phyloP scores from a whole-genome alignment of 2,113 vertebrate genomes.

The Ageneiosus marmoratus region DNA sequence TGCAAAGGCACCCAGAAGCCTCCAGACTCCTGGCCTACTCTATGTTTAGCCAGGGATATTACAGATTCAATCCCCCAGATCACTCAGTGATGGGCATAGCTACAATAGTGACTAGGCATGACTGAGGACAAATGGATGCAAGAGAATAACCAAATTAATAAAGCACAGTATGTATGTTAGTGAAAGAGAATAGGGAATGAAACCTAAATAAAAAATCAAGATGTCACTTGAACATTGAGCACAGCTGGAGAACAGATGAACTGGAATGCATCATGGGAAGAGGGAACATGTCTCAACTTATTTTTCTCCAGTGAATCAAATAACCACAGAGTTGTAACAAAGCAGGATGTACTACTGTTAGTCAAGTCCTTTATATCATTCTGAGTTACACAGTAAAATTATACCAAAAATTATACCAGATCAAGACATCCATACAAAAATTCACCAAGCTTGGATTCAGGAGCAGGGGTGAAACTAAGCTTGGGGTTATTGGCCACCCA shows the following conservation, averaged over 20 bases:
- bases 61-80: not conserved
- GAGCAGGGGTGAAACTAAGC: not conserved
- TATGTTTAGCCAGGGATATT: conserved; percentile 11
- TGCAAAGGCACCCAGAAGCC: conserved; percentile 33
- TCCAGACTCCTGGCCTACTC: not conserved
- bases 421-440: not conserved
- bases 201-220: conserved; percentile 26
- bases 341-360: not conserved
- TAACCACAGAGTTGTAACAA: not conserved
- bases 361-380: not conserved
- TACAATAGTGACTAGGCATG: not conserved
- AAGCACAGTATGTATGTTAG: conserved; percentile 15
- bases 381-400: not conserved
- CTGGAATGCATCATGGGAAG: not conserved
- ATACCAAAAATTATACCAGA: conserved; percentile 1
- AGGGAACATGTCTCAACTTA: not conserved
- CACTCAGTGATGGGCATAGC: not conserved
- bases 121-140: conserved; percentile 7
- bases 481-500: not conserved
- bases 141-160: not conserved
- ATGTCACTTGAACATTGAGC: not conserved
- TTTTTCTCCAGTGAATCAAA: conserved; percentile 1
- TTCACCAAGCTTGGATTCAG: not conserved
- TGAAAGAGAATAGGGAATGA: conserved; percentile 1
- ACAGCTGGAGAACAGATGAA: not conserved